Base-by-base conservation (phyloP, 1,140 invertebrate species). In the Vanessa atalanta region DNA sequence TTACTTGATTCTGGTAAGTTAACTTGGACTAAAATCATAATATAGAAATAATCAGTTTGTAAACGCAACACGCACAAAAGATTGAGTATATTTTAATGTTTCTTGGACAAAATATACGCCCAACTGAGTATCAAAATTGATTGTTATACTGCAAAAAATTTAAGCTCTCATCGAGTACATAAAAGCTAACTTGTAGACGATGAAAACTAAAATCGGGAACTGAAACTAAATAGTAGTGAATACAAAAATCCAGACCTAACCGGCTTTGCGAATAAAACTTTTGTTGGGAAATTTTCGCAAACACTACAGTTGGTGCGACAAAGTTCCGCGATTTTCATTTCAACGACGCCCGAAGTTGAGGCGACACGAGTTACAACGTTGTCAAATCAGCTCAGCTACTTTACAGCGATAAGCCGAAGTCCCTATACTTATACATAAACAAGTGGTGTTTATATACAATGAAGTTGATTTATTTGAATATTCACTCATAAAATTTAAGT, bases 241-340 rank as follows among this genome's bases (percentile, higher is more conserved):
- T 65, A 55, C 15, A 65, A 72, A 72, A 72, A 72, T 65, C 63
- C 70, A 65, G 31, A 65, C 50, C 57, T 31, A 67, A 53, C 70
- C 70, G 63, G 63, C 70, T 65, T 55, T 55, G 31, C 61, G 70
- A 13, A 72, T 53, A 47, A 57, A 72, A 72, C 37, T 50, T 72
- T 57, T 26, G 72, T 71, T 51, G 65, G 20, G 48, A 68, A 68
- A 70, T 50, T 73, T 73, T 68, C 65, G 60, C 72, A 53, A 73
- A 67, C 76, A 65, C 74, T 71, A 79, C 78, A 81, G 79, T 78
- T 81, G 69, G 72, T 68, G 74, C 69, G 77, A 83, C 78, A 79
- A 81, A 84, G 81, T 84, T 84, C 68, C 70, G 60, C 43, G 65
- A 78, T 83, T 81, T 78, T 76, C 70, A 83, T 83, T 79, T 78